Evolutionary conservation across 2,113 vertebrate species (phyloP).

Genomic region (Campylomormyrus tamandua): DNA sequence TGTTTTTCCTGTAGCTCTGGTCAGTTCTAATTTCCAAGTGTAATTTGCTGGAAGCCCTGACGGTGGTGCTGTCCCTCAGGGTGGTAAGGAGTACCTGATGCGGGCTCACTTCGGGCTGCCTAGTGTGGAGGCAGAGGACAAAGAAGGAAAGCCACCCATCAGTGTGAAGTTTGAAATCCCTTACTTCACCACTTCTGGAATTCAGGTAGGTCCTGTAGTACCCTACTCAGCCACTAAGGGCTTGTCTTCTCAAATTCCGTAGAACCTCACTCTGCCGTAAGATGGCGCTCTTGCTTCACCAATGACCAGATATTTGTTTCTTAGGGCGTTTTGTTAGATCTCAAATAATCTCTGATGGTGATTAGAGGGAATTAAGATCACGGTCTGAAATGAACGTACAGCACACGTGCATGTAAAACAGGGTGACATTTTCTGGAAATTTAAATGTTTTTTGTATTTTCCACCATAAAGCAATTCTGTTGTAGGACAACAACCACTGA

Average conservation of each 20-base stretch:
- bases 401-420: neutral
- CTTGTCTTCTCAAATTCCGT: neutral
- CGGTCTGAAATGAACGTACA: neutral
- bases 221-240: neutral
- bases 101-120: slow-evolving; percentile 92
- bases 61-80: slow-evolving; percentile 53
- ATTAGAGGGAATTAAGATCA: neutral
- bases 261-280: neutral
- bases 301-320: neutral
- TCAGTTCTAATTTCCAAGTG: neutral
- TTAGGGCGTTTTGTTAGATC: neutral
- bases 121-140: slow-evolving; percentile 95
- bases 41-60: neutral
- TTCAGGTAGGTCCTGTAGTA: slow-evolving; percentile 69
- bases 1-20: neutral
- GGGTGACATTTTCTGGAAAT: neutral
- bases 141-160: slow-evolving; percentile 94
- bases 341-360: neutral
- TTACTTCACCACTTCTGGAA: slow-evolving; percentile 96
- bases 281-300: slow-evolving; percentile 21
- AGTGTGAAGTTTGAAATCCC: slow-evolving; percentile 98
- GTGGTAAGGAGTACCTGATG: slow-evolving; percentile 96
- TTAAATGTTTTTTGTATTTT: neutral
- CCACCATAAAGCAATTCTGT: neutral
- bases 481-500: neutral